These are phyloP conservation scores for Antrozous pallidus DNA, from an alignment of 2,797 vertebrate genomes.

Conservation along the genomic window DNA sequence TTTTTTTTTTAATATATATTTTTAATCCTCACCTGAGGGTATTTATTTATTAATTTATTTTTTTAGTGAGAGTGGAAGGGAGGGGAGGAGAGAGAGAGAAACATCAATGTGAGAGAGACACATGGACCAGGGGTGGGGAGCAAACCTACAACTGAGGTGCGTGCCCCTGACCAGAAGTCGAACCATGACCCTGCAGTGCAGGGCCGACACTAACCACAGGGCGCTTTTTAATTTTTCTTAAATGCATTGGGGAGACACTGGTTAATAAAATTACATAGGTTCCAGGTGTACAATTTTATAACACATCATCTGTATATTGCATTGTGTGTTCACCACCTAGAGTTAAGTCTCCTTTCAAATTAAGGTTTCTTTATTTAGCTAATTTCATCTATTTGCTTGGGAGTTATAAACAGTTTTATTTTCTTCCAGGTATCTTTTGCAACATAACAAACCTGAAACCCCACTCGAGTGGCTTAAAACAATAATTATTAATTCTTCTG, in stretches of 20 bases:
- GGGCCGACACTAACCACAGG: too few relatives aligned
- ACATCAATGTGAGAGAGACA: too few relatives aligned
- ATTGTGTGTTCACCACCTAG: not conserved
- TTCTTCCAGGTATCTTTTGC: not conserved
- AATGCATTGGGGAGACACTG: not conserved
- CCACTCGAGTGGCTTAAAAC: not conserved
- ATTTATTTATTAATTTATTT: not conserved
- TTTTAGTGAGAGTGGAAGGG: too few relatives aligned
- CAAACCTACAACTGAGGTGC: too few relatives aligned
- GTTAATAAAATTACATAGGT: not conserved
- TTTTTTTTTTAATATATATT: not conserved
- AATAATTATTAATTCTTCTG: not conserved
- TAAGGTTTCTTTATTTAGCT: not conserved
- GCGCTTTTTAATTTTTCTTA: not conserved
- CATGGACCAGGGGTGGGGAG: too few relatives aligned
- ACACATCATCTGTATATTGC: not conserved
- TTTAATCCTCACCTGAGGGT: too few relatives aligned
- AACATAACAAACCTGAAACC: not conserved
- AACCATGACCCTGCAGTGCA: too few relatives aligned
- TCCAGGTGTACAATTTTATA: not conserved
- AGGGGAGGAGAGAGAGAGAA: too few relatives aligned
- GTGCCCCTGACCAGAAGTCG: too few relatives aligned
- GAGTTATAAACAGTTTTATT: not conserved
- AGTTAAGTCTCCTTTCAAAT: not conserved
- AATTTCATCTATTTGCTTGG: not conserved